These are phyloP conservation scores for Tortrix viridana DNA, from an alignment of 2,888 invertebrate species.

Conservation along the genomic window DNA sequence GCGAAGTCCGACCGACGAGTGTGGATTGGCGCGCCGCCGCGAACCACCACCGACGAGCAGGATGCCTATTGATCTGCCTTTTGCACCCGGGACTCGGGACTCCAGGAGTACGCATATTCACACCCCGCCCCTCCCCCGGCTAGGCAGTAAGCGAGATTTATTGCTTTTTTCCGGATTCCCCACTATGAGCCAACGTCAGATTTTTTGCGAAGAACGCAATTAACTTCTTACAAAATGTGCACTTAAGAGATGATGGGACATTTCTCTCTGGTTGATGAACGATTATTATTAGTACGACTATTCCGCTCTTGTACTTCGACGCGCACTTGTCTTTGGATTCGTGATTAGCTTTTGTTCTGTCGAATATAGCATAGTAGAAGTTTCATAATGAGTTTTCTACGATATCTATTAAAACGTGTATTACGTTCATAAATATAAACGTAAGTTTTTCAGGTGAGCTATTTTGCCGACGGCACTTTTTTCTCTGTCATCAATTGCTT, in stretches of 20 bases:
- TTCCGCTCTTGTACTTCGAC: slow-evolving; percentile 8
- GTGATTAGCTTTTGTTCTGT: slow-evolving; percentile 17
- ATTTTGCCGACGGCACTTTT: too few species aligned
- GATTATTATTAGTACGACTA: slow-evolving; percentile 23
- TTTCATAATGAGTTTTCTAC: too few species aligned
- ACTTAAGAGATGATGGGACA: slow-evolving; percentile 38
- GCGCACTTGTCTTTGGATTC: not conserved
- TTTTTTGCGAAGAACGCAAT: slow-evolving; percentile 39
- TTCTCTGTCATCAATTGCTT: too few species aligned
- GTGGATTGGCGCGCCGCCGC: slow-evolving; percentile 49
- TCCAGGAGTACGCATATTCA: slow-evolving; percentile 54
- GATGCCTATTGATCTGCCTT: slow-evolving; percentile 72
- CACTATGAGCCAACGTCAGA: slow-evolving; percentile 46
- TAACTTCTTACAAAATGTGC: slow-evolving; percentile 42
- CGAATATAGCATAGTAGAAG: too few species aligned
- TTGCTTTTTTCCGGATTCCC: slow-evolving; percentile 72
- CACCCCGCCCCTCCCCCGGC: slow-evolving; percentile 54
- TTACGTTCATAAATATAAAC: too few species aligned
- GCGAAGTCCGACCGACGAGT: slow-evolving; percentile 15
- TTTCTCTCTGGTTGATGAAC: slow-evolving; percentile 26
- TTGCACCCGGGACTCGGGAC: slow-evolving; percentile 54
- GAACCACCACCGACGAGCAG: slow-evolving; percentile 51
- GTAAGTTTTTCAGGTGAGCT: too few species aligned
- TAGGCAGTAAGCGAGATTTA: slow-evolving; percentile 63
- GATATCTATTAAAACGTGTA: too few species aligned